Percentiles rank a stretch among this genome's conserved stretches.
Evolutionary conservation across 92 coral and sea anemone species (phyloP).

Genomic region (Phymanthus crucifer): DNA sequence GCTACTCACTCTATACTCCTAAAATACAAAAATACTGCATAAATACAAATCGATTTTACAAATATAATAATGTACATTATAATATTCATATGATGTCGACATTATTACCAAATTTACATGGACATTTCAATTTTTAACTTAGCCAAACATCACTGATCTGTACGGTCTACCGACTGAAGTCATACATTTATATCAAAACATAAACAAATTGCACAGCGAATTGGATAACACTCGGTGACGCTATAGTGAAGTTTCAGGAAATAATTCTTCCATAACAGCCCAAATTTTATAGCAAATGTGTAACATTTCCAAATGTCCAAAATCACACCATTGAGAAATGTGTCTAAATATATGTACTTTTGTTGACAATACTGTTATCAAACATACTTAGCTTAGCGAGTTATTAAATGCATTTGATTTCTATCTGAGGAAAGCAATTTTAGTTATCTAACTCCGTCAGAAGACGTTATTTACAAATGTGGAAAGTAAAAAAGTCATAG

Average conservation of each 20-base stretch:
- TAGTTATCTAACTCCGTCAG: background rate
- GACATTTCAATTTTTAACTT: background rate
- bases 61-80: background rate
- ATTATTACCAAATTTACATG: background rate
- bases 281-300: background rate
- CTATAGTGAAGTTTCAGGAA: background rate
- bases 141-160: background rate
- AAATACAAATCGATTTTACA: too few relatives aligned
- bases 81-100: background rate
- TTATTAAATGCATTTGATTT: background rate
- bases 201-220: background rate
- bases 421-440: background rate
- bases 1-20: background rate
- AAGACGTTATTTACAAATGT: background rate
- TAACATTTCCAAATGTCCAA: background rate
- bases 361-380: conserved; percentile 7
- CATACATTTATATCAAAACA: background rate
- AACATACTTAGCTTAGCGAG: background rate
- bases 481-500: background rate
- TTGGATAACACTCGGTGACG: background rate
- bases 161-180: background rate
- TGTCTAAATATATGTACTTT: conserved; percentile 3
- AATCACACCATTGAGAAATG: background rate
- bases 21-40: background rate
- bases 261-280: background rate